Conservation (phyloP, 2,888 invertebrate species). For the Tiliacea citrago region DNA sequence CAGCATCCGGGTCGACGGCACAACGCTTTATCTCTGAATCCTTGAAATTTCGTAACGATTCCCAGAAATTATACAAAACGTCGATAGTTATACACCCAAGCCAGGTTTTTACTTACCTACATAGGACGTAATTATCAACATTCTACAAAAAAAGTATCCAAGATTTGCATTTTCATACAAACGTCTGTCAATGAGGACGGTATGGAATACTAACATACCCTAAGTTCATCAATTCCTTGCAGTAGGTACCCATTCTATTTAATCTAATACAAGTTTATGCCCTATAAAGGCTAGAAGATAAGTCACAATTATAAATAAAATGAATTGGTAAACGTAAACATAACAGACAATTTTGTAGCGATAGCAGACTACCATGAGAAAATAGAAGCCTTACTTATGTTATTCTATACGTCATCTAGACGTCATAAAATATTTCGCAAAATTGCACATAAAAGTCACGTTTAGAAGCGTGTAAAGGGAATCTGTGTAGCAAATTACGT, state of each 20-base stretch:
- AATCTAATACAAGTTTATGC: not conserved
- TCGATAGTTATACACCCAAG: not conserved
- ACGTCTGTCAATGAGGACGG: not conserved
- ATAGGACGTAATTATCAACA: not conserved
- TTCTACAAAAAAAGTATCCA: not conserved
- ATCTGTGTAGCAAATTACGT: slow-evolving; percentile 72
- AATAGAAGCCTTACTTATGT: slow-evolving; percentile 62
- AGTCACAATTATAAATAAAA: not conserved
- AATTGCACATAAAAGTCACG: slow-evolving; percentile 71
- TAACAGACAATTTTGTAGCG: slow-evolving; percentile 18
- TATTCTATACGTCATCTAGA: slow-evolving; percentile 72
- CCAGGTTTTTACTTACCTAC: not conserved
- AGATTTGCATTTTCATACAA: not conserved
- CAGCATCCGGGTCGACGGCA: slow-evolving; percentile 82
- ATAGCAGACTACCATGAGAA: slow-evolving; percentile 44
- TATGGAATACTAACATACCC: too few relatives aligned
- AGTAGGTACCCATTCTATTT: not conserved
- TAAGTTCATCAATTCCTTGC: not conserved
- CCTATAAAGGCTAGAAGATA: too few relatives aligned
- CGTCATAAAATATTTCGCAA: slow-evolving; percentile 72
- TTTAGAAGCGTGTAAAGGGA: slow-evolving; percentile 72
- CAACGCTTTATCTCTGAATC: slow-evolving; percentile 72
- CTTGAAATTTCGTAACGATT: slow-evolving; percentile 69
- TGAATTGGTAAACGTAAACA: not conserved
- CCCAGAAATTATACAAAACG: slow-evolving; percentile 38